phyloP scores from a whole-genome alignment of 2,113 vertebrate species.

The Poecilia latipinna region DNA sequence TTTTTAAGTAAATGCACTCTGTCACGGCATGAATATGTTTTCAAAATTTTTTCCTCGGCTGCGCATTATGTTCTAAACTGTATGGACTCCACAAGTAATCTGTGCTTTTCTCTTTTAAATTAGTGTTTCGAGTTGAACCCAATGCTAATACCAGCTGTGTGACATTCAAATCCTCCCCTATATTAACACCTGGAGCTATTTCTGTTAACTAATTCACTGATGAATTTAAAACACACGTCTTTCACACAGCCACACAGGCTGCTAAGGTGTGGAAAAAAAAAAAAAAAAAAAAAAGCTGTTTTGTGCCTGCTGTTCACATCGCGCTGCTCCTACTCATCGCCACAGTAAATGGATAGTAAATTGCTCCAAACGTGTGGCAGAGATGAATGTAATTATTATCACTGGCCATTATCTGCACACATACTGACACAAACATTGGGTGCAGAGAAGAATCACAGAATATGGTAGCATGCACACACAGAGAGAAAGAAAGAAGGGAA shows the following conservation, averaged over 20 bases:
- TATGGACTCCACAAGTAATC: too few relatives aligned
- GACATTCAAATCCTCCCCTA: background rate
- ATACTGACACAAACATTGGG: constrained; percentile 15
- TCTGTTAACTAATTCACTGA: constrained; percentile 1
- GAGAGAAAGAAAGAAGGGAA: background rate
- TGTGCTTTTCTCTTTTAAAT: background rate
- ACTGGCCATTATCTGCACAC: constrained; percentile 48
- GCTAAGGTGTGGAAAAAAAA: constrained; percentile 18
- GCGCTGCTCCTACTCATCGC: constrained; percentile 20
- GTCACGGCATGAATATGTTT: background rate
- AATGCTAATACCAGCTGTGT: background rate
- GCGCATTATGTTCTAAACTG: too few relatives aligned
- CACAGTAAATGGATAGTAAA: constrained; percentile 33
- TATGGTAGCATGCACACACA: constrained; percentile 39
- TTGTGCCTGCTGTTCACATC: constrained; percentile 9
- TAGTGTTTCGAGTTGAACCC: background rate
- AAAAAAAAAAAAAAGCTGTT: constrained; percentile 17
- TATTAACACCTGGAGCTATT: background rate
- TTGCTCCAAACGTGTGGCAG: constrained; percentile 30
- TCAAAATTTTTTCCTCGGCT: background rate
- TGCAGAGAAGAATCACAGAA: constrained; percentile 10
- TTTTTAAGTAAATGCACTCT: background rate
- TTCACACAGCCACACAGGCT: constrained; percentile 4
- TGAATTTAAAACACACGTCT: constrained; percentile 15
- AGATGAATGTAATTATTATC: constrained; percentile 61